phyloP scores from a whole-genome alignment of 2,797 vertebrate species.

The Perodicticus potto region DNA sequence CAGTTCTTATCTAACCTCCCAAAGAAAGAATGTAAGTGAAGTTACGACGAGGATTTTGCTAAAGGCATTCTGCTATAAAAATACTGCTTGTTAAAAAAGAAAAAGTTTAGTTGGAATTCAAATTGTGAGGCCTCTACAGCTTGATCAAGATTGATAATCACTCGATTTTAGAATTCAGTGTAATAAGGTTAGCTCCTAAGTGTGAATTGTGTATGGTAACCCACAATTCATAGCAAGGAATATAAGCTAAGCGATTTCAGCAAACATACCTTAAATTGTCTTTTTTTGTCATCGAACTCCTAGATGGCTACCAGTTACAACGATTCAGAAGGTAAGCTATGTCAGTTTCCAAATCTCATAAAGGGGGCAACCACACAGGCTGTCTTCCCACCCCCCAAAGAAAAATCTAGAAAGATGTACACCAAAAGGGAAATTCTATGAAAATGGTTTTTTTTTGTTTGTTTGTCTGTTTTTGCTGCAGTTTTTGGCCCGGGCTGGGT shows the following conservation, averaged over 20 bases:
- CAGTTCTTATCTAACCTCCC: not conserved
- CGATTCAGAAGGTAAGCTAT: not conserved
- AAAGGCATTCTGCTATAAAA: conserved; percentile 32
- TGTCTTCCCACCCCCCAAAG: not conserved
- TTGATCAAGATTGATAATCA: not conserved
- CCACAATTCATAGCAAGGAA: not conserved
- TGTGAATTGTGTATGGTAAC: not conserved
- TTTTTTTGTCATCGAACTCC: not conserved
- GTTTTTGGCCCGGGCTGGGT: too few relatives aligned
- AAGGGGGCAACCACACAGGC: not conserved
- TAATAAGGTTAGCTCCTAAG: not conserved
- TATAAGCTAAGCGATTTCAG: not conserved
- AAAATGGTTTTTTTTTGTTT: too few relatives aligned
- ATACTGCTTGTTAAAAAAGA: not conserved
- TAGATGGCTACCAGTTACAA: not conserved
- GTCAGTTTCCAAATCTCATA: not conserved
- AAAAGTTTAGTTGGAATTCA: not conserved
- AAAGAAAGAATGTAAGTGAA: not conserved
- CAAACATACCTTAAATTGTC: not conserved
- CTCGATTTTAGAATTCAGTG: conserved; percentile 15
- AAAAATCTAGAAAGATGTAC: not conserved
- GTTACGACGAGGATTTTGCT: not conserved
- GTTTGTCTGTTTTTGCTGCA: too few relatives aligned
- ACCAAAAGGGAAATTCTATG: not conserved
- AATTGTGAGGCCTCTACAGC: conserved; percentile 20